Conservation (phyloP, 2,888 invertebrate species). For the Sylvicola fuscatus region DNA sequence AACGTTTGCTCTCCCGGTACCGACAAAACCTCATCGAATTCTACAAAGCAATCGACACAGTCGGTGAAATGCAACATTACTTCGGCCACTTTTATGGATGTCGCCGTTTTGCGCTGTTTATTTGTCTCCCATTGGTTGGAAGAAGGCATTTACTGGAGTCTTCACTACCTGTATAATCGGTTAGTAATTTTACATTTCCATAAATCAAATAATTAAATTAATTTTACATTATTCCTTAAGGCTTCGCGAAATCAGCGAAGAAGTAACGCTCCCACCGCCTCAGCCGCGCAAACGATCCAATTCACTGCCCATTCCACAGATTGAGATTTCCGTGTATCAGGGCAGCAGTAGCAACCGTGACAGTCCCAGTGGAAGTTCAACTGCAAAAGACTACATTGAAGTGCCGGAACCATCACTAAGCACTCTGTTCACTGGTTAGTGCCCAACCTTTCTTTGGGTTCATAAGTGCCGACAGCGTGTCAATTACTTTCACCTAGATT, state of each 20-base stretch:
- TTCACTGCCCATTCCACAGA: constrained; percentile 84
- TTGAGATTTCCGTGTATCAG: constrained; percentile 70
- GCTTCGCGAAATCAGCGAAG: constrained; percentile 71
- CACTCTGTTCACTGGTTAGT: constrained; percentile 13
- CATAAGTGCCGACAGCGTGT: background rate
- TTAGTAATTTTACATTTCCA: constrained; percentile 27
- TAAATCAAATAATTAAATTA: background rate
- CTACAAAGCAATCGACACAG: constrained; percentile 29
- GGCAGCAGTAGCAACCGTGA: constrained; percentile 26
- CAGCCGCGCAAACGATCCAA: constrained; percentile 75
- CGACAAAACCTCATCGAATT: constrained; percentile 25
- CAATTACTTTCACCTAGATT: background rate
- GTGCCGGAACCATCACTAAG: constrained; percentile 48
- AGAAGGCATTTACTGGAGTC: constrained; percentile 94
- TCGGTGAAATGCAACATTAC: constrained; percentile 33
- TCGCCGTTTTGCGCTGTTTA: constrained; percentile 85
- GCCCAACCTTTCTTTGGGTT: background rate
- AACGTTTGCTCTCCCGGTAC: constrained; percentile 48
- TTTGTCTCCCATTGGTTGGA: constrained; percentile 96
- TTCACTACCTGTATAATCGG: constrained; percentile 81
- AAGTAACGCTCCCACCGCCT: constrained; percentile 46
- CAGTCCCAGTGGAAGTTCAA: constrained; percentile 22
- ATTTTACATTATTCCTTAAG: constrained; percentile 26
- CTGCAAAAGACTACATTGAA: constrained; percentile 53
- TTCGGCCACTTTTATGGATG: constrained; percentile 89